Evolutionary conservation across 2,113 vertebrate species (phyloP).

Genomic region (Hiodon tergisus): DNA sequence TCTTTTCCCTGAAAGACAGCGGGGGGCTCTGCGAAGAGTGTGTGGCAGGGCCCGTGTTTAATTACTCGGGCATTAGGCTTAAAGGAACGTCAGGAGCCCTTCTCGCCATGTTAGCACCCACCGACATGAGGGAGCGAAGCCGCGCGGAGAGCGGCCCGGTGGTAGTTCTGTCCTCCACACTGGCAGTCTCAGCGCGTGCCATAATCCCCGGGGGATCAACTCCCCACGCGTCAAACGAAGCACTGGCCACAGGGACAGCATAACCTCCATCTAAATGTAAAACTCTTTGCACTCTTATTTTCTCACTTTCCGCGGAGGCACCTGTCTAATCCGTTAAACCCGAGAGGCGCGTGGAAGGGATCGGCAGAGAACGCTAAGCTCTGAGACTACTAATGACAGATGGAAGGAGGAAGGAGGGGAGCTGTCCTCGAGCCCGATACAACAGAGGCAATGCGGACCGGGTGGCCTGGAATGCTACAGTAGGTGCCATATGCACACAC

Average conservation of each 20-base stretch:
- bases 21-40: neutral
- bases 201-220: conserved; percentile 20
- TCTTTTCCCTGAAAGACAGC: neutral
- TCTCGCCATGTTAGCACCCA: neutral
- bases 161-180: neutral
- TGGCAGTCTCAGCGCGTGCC: neutral
- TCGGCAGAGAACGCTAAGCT: conserved; percentile 8
- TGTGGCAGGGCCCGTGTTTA: neutral
- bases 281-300: conserved; percentile 19
- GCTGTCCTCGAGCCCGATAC: neutral
- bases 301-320: conserved; percentile 22
- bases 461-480: neutral
- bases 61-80: neutral
- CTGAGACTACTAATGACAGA: conserved; percentile 22
- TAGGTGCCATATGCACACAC: neutral
- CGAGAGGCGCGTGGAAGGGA: conserved; percentile 11
- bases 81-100: neutral
- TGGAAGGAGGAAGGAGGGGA: neutral
- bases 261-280: conserved; percentile 33
- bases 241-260: conserved; percentile 6
- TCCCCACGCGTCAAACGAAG: conserved; percentile 15
- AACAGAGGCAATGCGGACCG: neutral
- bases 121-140: neutral
- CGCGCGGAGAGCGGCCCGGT: neutral
- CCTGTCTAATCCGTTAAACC: conserved; percentile 31